Evolutionary conservation across 2,888 invertebrate species (phyloP).

Genomic region (Melinopterus prodromus): DNA sequence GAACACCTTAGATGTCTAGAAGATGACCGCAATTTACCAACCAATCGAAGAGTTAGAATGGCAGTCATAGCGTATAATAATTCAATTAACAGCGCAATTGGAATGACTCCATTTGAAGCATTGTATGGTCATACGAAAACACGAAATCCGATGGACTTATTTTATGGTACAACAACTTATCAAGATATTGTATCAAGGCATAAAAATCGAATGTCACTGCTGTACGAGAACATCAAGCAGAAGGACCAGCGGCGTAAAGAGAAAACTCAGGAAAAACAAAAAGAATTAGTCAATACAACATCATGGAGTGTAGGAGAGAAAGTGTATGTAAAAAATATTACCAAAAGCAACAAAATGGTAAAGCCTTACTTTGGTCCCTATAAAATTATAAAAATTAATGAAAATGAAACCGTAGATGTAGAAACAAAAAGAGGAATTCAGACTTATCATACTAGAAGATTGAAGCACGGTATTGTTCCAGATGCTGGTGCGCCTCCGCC

Average conservation of each 20-base stretch:
- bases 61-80: slow-evolving; percentile 27
- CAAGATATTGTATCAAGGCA: slow-evolving; percentile 10
- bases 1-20: slow-evolving; percentile 27
- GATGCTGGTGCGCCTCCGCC: slow-evolving; percentile 4
- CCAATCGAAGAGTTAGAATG: background rate
- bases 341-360: slow-evolving; percentile 11
- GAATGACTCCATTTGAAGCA: slow-evolving; percentile 27
- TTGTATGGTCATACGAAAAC: slow-evolving; percentile 24
- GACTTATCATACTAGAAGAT: slow-evolving; percentile 8
- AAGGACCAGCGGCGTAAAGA: slow-evolving; percentile 19
- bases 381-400: slow-evolving; percentile 18
- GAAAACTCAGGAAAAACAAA: slow-evolving; percentile 13
- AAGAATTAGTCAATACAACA: slow-evolving; percentile 18
- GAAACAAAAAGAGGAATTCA: slow-evolving; percentile 15
- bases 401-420: slow-evolving; percentile 6
- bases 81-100: slow-evolving; percentile 20
- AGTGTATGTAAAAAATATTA: slow-evolving; percentile 22
- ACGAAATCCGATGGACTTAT: slow-evolving; percentile 28
- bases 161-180: slow-evolving; percentile 26
- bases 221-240: slow-evolving; percentile 6
- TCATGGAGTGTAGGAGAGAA: slow-evolving; percentile 16
- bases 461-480: slow-evolving; percentile 26
- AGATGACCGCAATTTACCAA: slow-evolving; percentile 4
- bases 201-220: slow-evolving; percentile 10
- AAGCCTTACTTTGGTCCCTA: slow-evolving; percentile 28